phyloP scores from a whole-genome alignment of 2,888 invertebrate genomes.

The Zaprionus bogoriensis region DNA sequence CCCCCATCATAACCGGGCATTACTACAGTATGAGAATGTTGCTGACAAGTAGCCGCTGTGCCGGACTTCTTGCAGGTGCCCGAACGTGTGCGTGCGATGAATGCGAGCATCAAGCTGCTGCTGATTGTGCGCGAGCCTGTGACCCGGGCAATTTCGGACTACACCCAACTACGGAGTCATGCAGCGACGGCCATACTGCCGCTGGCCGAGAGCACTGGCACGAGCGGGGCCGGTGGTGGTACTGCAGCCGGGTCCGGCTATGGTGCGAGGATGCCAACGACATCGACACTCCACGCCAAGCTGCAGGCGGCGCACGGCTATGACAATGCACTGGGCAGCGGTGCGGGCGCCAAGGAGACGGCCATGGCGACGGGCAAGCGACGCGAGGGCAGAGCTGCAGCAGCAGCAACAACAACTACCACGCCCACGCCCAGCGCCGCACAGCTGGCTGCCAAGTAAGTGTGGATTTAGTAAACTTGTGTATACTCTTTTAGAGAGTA shows the following conservation, averaged over 20 bases:
- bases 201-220: conserved; percentile 69
- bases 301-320: conserved; percentile 76
- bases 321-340: conserved; percentile 79
- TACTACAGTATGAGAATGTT: conserved; percentile 11
- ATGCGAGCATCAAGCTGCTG: conserved; percentile 94
- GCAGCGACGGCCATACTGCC: conserved; percentile 89
- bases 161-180: conserved; percentile 94
- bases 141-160: conserved; percentile 97
- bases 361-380: conserved; percentile 28
- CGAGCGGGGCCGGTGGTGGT: not conserved
- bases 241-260: conserved; percentile 36
- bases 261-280: conserved; percentile 45
- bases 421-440: conserved; percentile 70
- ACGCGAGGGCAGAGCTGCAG: conserved; percentile 13
- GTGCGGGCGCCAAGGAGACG: conserved; percentile 68
- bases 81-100: conserved; percentile 96
- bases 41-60: not conserved
- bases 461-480: too few relatives aligned
- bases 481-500: too few relatives aligned
- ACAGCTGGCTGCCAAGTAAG: conserved; percentile 80
- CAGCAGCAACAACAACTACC: conserved; percentile 46
- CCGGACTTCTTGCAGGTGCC: conserved; percentile 87
- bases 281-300: conserved; percentile 73
- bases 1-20: conserved; percentile 32
- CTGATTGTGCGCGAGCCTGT: conserved; percentile 98